Percentiles rank a stretch among this genome's conserved stretches.
phyloP scores from a whole-genome alignment of 2,113 vertebrate species.

The Cephalopterus ornatus region DNA sequence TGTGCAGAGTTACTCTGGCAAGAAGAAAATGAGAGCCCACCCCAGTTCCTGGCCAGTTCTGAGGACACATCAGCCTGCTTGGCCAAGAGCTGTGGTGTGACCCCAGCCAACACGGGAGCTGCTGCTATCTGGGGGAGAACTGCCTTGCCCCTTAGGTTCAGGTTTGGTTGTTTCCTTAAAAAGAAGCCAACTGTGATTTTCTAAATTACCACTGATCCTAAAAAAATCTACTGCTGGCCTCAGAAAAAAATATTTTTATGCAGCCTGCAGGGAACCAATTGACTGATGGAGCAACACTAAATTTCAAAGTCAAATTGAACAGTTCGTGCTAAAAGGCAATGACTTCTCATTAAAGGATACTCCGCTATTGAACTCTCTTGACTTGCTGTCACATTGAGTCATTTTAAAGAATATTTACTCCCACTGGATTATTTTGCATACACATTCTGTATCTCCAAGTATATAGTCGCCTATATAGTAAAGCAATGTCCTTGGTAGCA shows the following conservation, averaged over 20 bases:
- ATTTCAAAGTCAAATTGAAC: neutral
- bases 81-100: neutral
- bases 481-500: neutral
- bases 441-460: neutral
- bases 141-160: neutral
- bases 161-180: neutral
- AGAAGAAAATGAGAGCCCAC: neutral
- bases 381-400: neutral
- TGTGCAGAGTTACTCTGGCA: neutral
- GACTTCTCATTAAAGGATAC: neutral
- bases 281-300: neutral
- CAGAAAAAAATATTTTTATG: neutral
- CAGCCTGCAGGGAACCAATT: neutral
- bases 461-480: neutral
- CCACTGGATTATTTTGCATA: neutral
- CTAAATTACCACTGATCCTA: neutral
- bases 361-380: neutral
- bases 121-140: neutral
- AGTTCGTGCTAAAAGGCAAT: neutral
- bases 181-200: neutral
- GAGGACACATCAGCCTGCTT: neutral
- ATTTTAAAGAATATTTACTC: neutral
- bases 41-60: neutral
- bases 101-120: neutral
- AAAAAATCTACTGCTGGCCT: neutral